Conservation (phyloP, 2,113 vertebrate genomes). For the Galeopterus variegatus region DNA sequence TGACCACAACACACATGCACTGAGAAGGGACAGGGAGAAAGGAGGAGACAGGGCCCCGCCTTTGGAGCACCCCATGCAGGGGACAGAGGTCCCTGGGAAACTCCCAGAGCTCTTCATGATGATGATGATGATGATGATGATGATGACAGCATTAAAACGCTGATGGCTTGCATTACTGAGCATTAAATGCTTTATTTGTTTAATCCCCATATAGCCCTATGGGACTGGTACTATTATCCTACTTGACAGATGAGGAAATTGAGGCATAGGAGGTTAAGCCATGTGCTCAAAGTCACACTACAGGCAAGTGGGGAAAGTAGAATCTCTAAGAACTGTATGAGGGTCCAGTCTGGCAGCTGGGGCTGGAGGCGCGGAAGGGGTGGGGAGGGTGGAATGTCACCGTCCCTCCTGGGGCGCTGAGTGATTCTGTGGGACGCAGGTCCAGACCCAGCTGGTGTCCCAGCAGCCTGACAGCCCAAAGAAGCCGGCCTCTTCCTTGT, state of each 20-base stretch:
- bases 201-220: neutral
- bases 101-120: neutral
- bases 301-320: neutral
- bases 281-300: neutral
- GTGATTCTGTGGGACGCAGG: neutral
- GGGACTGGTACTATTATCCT: neutral
- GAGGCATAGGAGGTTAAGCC: neutral
- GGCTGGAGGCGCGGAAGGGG: too few species aligned
- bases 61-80: neutral
- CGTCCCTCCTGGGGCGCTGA: neutral
- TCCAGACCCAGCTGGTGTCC: neutral
- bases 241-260: neutral
- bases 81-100: neutral
- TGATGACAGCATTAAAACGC: neutral
- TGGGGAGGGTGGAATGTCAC: too few species aligned
- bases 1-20: neutral
- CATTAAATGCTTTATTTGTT: neutral
- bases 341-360: neutral
- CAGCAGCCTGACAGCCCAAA: neutral
- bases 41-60: neutral
- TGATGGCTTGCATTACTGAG: neutral
- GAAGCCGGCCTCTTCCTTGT: neutral
- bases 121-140: accelerated
- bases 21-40: neutral
- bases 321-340: neutral